Evolutionary conservation across 37 sponge, comb jelly and placozoan species (phyloP).

Genomic region (Ianthella basta): DNA sequence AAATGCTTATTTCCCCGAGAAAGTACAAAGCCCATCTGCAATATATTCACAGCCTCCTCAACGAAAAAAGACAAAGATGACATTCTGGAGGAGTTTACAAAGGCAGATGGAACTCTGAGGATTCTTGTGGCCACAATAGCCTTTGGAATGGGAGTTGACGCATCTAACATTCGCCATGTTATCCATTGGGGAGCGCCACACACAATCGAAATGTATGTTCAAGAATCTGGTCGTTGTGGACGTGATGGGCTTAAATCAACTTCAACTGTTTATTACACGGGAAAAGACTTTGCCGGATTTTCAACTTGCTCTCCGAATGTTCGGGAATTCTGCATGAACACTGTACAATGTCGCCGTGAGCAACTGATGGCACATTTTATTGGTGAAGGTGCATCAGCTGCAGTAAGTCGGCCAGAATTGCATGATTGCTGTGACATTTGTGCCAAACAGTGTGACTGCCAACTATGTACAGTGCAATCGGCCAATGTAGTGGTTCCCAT

Average conservation of each 20-base stretch:
- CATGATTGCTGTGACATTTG: too few species aligned
- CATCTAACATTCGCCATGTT: constrained; percentile 1
- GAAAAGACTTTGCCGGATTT: constrained; percentile 1
- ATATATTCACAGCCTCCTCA: constrained; percentile 1
- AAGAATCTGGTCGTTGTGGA: constrained; percentile 5
- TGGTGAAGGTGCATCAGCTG: not conserved
- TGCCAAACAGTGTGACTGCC: too few species aligned
- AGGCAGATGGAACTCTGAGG: not conserved
- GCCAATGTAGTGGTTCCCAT: too few species aligned
- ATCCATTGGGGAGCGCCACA: constrained; percentile 11
- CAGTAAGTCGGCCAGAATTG: too few species aligned
- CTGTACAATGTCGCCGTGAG: constrained; percentile 3
- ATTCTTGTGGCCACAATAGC: constrained; percentile 1
- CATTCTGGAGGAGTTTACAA: not conserved
- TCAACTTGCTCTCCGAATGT: not conserved
- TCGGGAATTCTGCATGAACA: not conserved
- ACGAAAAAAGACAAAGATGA: not conserved
- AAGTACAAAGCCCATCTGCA: not conserved
- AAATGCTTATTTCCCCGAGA: not conserved
- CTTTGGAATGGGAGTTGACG: not conserved
- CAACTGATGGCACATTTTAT: constrained; percentile 1
- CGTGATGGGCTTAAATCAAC: constrained; percentile 9
- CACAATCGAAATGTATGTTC: constrained; percentile 5
- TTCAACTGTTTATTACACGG: not conserved
- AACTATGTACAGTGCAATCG: too few species aligned